Evolutionary conservation across 2,888 invertebrate species (phyloP).

Genomic region (Norana najaformis): DNA sequence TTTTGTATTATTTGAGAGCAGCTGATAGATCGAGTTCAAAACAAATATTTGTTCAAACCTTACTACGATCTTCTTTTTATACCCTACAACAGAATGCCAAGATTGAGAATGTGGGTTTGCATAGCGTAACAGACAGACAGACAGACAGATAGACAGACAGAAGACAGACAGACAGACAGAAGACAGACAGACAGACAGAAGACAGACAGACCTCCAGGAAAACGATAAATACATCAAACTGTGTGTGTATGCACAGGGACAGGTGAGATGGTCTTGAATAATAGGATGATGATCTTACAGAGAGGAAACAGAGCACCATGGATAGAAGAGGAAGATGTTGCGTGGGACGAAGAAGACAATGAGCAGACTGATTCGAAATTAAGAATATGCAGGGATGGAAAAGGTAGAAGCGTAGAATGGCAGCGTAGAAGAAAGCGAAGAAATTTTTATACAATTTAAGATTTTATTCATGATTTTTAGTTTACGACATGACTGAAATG

Average conservation of each 20-base stretch:
- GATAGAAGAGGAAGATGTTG: too few species aligned
- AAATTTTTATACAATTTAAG: neutral
- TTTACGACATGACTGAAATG: too few species aligned
- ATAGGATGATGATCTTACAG: neutral
- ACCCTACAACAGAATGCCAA: neutral
- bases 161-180: neutral
- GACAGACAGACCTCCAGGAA: neutral
- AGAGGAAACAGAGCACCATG: too few species aligned
- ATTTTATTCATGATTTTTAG: too few species aligned
- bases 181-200: too few species aligned
- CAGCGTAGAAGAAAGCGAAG: neutral
- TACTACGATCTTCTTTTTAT: neutral
- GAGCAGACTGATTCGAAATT: neutral
- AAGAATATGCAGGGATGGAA: neutral
- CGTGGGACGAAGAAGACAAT: too few species aligned
- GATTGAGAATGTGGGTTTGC: neutral
- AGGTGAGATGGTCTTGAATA: neutral
- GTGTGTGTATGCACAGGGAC: neutral
- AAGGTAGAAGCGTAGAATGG: too few species aligned
- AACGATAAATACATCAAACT: neutral
- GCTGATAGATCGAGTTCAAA: neutral
- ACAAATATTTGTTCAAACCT: neutral
- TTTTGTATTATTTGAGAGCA: neutral
- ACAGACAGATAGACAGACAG: neutral
- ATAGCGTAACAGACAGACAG: neutral